These are phyloP conservation scores for Drosophila takahashii DNA, from an alignment of 1,140 invertebrate genomes.

Conservation along the genomic window DNA sequence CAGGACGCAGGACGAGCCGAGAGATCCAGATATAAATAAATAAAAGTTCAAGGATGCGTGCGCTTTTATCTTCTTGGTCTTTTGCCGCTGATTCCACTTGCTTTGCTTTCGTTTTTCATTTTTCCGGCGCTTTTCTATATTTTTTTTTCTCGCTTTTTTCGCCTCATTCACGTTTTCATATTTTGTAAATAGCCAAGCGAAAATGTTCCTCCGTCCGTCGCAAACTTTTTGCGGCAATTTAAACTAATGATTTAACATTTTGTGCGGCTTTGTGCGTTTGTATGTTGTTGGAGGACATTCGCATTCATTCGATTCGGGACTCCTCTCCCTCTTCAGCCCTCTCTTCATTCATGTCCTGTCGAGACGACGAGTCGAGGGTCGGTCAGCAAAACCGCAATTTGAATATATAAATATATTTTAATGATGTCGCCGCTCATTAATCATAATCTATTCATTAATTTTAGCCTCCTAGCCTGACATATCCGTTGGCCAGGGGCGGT, in stretches of 20 bases:
- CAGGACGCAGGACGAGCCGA: constrained; percentile 16
- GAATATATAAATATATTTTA: constrained; percentile 82
- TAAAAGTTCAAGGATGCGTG: constrained; percentile 83
- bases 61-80: constrained; percentile 76
- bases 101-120: constrained; percentile 67
- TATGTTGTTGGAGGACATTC: constrained; percentile 71
- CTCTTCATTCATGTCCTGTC: constrained; percentile 52
- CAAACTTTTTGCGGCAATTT: constrained; percentile 78
- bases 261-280: constrained; percentile 44
- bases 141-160: constrained; percentile 22
- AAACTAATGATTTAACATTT: constrained; percentile 82
- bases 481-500: constrained; percentile 9
- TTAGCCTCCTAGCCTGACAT: constrained; percentile 55
- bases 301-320: constrained; percentile 51
- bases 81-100: constrained; percentile 70
- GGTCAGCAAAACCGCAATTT: constrained; percentile 79
- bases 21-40: constrained; percentile 74
- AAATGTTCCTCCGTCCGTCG: constrained; percentile 44
- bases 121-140: constrained; percentile 20
- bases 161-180: constrained; percentile 73
- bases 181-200: constrained; percentile 71
- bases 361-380: constrained; percentile 40
- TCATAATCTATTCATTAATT: constrained; percentile 84
- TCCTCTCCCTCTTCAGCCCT: background rate
- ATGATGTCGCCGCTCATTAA: constrained; percentile 82